These are phyloP conservation scores for Zeuzera pyrina DNA, from an alignment of 2,888 invertebrate genomes.

Conservation along the genomic window DNA sequence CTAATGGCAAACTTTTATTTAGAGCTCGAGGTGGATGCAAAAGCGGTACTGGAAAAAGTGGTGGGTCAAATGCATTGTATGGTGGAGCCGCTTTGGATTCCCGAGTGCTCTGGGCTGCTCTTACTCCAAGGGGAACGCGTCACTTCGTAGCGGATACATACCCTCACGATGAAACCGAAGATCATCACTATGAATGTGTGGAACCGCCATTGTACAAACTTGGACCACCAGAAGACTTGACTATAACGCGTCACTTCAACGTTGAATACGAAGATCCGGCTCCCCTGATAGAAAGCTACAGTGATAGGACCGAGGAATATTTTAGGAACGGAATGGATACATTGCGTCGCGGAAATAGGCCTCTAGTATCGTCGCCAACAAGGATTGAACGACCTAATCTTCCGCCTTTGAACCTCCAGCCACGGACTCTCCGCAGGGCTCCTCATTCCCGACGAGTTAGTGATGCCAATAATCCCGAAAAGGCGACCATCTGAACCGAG, in stretches of 20 bases:
- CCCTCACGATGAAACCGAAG: constrained; percentile 75
- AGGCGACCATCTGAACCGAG: constrained; percentile 69
- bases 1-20: no score
- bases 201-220: constrained; percentile 71
- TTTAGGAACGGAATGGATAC: constrained; percentile 61
- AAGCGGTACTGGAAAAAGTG: constrained; percentile 66
- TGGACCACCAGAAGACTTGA: constrained; percentile 58
- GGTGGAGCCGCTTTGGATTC: constrained; percentile 75
- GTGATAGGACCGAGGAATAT: constrained; percentile 63
- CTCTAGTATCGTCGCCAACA: constrained; percentile 85
- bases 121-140: constrained; percentile 86
- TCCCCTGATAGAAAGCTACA: constrained; percentile 81
- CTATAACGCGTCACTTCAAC: constrained; percentile 83
- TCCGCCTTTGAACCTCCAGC: constrained; percentile 81
- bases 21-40: constrained; percentile 70
- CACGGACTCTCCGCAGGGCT: constrained; percentile 63
- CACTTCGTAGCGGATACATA: constrained; percentile 82
- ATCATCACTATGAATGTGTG: constrained; percentile 82
- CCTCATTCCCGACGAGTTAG: constrained; percentile 65
- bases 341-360: constrained; percentile 69
- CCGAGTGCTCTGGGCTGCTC: constrained; percentile 85
- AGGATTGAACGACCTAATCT: constrained; percentile 87
- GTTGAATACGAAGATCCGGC: constrained; percentile 88
- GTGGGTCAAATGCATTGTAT: constrained; percentile 59
- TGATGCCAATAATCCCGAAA: constrained; percentile 60